phyloP scores from a whole-genome alignment of 1,140 invertebrate genomes.

The Neodiprion lecontei region DNA sequence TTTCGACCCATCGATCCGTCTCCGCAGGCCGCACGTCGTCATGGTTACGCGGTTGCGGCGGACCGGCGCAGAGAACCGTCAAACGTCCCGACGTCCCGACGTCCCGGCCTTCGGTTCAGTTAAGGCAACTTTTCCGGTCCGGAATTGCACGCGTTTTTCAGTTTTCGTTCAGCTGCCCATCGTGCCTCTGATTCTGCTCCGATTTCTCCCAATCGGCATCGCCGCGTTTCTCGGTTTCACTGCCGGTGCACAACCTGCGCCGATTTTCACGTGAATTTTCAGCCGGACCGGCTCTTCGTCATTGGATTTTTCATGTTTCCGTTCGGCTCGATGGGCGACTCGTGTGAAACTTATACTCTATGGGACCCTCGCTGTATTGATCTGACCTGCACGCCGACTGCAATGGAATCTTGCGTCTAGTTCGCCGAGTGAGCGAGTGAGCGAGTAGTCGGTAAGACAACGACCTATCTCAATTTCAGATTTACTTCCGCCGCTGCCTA shows the following conservation, averaged over 20 bases:
- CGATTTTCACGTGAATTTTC: no score
- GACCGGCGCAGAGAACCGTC: constrained; percentile 6
- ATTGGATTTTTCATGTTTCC: neutral
- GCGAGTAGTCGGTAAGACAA: neutral
- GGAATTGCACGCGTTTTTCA: neutral
- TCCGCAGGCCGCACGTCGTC: neutral
- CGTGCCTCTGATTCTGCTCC: neutral
- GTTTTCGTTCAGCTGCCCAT: neutral
- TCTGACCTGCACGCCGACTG: neutral
- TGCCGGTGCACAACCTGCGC: no score
- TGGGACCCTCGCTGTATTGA: constrained; percentile 1
- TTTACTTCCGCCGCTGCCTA: neutral
- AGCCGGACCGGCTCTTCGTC: no score
- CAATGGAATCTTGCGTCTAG: neutral
- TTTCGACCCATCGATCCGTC: constrained; percentile 2
- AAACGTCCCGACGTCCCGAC: constrained; percentile 3
- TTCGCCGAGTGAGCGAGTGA: neutral
- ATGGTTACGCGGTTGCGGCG: neutral
- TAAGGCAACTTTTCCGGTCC: neutral
- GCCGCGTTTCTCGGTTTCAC: no score
- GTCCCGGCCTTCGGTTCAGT: neutral
- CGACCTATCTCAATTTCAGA: neutral
- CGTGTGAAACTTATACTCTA: neutral
- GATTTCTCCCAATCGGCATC: neutral
- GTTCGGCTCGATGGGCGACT: neutral